Base-by-base conservation (phyloP, 2,888 invertebrate genomes). In the Perizoma flavofasciatum region DNA sequence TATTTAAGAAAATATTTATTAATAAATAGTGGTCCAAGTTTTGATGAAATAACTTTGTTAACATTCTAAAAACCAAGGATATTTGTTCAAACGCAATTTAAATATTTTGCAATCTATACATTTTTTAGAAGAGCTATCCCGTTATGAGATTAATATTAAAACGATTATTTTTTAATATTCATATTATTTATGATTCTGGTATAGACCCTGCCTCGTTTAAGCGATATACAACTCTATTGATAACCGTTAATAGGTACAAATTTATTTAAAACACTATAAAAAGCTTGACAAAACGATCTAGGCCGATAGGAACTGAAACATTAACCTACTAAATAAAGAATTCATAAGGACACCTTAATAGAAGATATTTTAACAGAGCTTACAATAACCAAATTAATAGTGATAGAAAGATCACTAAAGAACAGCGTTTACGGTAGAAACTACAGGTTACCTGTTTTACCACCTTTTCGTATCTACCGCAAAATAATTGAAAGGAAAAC, bases 141-240 rank as follows among this genome's bases (percentile, higher is more conserved):
- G 72, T 74, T 75, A 64, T 59, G 62, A 68, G 73, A 67, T 75
- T 66, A 70, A 74, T 70, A 72, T 75, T 77, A 72, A 76, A 82
- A 80, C 77, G 75, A 75, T 79, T 75, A 71, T 77, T 72, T 71
- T 74, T 77, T 78, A 71, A 76, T 73, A 74, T 77, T 75, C 47
- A 66, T 78, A 82, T 77, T 78, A 79, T 81, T 37, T 81, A 81
- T 83, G 87, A 86, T 87, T 86, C 84, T 88, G 86, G 83, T 88
- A 85, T 81, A 83, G 88, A 91, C 91, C 91, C 91, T 92, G 91
- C 90, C 85, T 90, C 87, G 88, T 89, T 89, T 83, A 90, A 90
- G 90, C 89, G 81, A 88, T 89, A 86, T 75, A 71, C 76, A 83
- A 78, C 58, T 52, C 82, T 86, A 86, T 82, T 79, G 55, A 62